Evolutionary conservation across 2,113 vertebrate species (phyloP).

Genomic region (Caretta caretta): DNA sequence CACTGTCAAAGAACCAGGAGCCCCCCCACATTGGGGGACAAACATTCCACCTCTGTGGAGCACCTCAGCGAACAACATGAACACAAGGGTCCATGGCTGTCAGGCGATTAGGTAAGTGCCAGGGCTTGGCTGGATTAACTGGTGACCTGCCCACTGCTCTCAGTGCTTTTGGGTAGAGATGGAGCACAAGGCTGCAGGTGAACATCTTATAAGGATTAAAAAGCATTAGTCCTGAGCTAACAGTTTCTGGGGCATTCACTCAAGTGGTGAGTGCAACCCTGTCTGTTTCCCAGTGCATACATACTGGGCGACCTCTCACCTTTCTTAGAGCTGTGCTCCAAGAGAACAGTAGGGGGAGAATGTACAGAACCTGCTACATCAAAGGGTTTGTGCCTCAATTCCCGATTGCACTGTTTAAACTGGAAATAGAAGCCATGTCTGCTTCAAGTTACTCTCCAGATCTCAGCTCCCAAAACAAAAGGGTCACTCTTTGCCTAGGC

Average conservation of each 20-base stretch:
- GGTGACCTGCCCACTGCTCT: background rate
- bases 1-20: fast-evolving
- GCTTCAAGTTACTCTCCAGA: background rate
- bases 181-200: background rate
- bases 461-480: background rate
- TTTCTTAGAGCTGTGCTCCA: background rate
- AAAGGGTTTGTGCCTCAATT: background rate
- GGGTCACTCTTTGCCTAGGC: background rate
- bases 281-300: background rate
- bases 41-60: background rate
- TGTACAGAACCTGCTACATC: background rate
- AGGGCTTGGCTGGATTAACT: background rate
- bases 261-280: background rate
- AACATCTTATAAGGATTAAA: background rate
- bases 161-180: fast-evolving
- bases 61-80: background rate
- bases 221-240: background rate
- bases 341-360: background rate
- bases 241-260: background rate
- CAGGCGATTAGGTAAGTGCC: background rate
- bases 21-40: background rate
- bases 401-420: background rate
- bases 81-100: background rate
- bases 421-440: background rate
- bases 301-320: background rate